These are phyloP conservation scores for Oryzias curvinotus DNA, from an alignment of 2,113 vertebrate genomes.

Conservation along the genomic window DNA sequence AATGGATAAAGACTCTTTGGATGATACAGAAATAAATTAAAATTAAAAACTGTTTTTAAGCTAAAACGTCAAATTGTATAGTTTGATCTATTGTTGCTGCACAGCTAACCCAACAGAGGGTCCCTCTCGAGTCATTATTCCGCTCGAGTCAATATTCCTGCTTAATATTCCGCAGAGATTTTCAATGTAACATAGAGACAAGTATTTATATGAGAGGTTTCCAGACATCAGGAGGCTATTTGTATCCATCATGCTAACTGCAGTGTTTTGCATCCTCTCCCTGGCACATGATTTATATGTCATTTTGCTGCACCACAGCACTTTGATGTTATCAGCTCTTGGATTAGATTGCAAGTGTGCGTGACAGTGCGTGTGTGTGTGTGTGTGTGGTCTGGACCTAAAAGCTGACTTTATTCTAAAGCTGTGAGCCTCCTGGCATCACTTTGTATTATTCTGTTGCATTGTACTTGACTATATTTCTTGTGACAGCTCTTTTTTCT, in stretches of 20 bases:
- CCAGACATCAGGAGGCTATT: conserved; percentile 53
- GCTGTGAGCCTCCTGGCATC: conserved; percentile 22
- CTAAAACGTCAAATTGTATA: background rate
- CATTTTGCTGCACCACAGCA: conserved; percentile 44
- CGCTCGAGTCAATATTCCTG: conserved; percentile 18
- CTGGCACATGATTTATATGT: conserved; percentile 66
- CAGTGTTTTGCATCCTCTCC: conserved; percentile 48
- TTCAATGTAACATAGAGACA: conserved; percentile 37
- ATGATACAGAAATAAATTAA: background rate
- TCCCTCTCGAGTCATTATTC: conserved; percentile 1
- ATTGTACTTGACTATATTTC: conserved; percentile 2
- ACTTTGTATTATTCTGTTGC: conserved; percentile 22
- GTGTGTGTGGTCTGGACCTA: conserved; percentile 5
- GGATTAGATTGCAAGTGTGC: conserved; percentile 46
- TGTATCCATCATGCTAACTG: conserved; percentile 58
- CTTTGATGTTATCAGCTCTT: conserved; percentile 61
- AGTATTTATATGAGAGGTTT: conserved; percentile 59
- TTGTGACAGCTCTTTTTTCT: conserved; percentile 22
- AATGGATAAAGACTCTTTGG: background rate
- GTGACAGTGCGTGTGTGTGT: conserved; percentile 8
- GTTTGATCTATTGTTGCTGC: background rate
- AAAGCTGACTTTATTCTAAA: conserved; percentile 29
- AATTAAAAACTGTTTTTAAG: background rate
- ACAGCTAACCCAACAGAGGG: background rate
- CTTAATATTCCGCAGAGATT: conserved; percentile 3